These are phyloP conservation scores for Sceliomorpha sp. DNA, from an alignment of 2,888 invertebrate genomes.

Conservation along the genomic window DNA sequence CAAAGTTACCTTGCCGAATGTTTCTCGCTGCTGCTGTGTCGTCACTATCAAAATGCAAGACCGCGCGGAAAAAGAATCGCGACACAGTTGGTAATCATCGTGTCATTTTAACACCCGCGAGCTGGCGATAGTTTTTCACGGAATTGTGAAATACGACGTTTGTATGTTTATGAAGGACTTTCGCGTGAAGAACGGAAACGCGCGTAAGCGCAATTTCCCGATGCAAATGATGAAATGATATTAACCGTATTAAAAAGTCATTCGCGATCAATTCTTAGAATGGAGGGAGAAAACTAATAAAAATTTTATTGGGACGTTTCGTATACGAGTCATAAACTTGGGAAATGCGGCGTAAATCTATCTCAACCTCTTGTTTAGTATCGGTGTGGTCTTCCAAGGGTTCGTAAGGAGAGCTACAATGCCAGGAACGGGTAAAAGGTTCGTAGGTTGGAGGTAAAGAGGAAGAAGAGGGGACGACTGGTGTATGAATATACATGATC, in stretches of 20 bases:
- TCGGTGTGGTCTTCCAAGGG: conserved; percentile 62
- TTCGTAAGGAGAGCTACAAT: conserved; percentile 81
- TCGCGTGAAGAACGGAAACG: no score
- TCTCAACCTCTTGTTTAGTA: conserved; percentile 73
- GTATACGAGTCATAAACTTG: conserved; percentile 59
- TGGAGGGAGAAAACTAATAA: conserved; percentile 50
- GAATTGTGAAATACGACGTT: no score
- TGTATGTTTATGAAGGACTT: no score
- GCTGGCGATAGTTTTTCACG: no score
- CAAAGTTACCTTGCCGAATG: conserved; percentile 44
- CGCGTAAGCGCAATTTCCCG: no score
- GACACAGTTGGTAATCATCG: no score
- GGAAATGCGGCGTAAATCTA: conserved; percentile 72
- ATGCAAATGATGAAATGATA: no score
- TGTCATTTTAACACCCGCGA: no score
- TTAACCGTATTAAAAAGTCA: no score
- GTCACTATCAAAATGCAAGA: conserved; percentile 34
- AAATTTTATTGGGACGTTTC: conserved; percentile 59
- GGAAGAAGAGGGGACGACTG: conserved; percentile 67
- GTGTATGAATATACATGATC: conserved; percentile 81
- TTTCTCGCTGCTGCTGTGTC: conserved; percentile 24
- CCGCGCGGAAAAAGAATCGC: no score
- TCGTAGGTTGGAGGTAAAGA: conserved; percentile 53
- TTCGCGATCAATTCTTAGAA: conserved; percentile 10
- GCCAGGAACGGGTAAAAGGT: conserved; percentile 76